Base-by-base conservation (phyloP, 64 coral and sea anemone genomes). In the Pocillopora damicornis region DNA sequence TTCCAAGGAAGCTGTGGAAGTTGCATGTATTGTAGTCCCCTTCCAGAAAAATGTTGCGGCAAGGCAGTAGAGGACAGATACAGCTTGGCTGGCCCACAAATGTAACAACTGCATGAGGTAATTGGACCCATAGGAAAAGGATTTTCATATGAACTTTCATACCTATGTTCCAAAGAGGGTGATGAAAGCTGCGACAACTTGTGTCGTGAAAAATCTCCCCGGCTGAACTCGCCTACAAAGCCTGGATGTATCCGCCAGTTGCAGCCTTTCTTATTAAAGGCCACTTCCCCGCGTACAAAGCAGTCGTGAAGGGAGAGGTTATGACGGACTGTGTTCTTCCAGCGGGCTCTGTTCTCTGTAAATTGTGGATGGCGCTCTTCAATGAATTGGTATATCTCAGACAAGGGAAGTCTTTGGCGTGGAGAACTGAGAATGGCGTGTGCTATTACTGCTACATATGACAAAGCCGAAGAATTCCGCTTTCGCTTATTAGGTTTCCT, bases 311-410 rank as follows among this genome's bases (percentile, higher is more conserved):
- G 65, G 10, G 81, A 85, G 36, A 85, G 65, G 42, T 85, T 85
- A 23, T 85, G 64, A 63, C 81, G 81, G 26, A 85, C 81, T 30
- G 81, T 85, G 81, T 85, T 85, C 64, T 85, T 85, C 81, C 81
- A 85, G 18, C 38, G 63, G 11, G 45, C 11, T 85, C 81, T 71
- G 16, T 85, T 85, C 42, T 71, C 64, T 20, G 81, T 85, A 42
- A 85, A 85, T n/a, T 37, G 20, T 10, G 81, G 81, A 11, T 72
- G 68, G 17, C 26, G 67, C 18, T 71, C 35, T 73, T 85, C 63
- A 22, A 85, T 85, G 37, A 85, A 85, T 22, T n/a, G 45, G 37
- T 85, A 85, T 37, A 85, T 85, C 38, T 85, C 66, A 26, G 37
- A 20, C 20, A 85, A 72, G 16, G 81, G 51, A 4, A 66, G 36